These are phyloP conservation scores for Selene dorsalis DNA, from an alignment of 2,797 vertebrate species.

Conservation along the genomic window DNA sequence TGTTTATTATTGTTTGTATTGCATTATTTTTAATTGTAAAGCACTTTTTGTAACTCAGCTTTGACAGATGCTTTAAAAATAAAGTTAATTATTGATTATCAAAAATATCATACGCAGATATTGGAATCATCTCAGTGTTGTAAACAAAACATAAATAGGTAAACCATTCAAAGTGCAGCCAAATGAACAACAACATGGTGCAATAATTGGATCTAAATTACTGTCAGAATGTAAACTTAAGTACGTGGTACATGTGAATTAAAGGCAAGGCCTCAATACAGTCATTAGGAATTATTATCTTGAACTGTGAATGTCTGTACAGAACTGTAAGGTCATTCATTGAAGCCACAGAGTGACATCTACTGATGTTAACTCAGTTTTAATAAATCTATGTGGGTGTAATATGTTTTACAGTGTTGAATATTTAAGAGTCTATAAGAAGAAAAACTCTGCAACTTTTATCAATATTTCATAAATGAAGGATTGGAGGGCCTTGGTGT, in stretches of 20 bases:
- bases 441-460: neutral
- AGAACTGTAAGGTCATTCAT: neutral
- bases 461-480: constrained; percentile 34
- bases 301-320: neutral
- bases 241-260: neutral
- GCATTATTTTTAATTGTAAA: too few relatives aligned
- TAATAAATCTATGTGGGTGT: neutral
- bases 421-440: neutral
- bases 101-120: too few relatives aligned
- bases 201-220: neutral
- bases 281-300: neutral
- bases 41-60: too few relatives aligned
- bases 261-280: neutral
- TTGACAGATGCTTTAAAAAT: too few relatives aligned
- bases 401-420: neutral
- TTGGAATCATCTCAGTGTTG: too few relatives aligned
- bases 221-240: too few relatives aligned
- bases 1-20: too few relatives aligned
- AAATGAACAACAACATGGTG: neutral
- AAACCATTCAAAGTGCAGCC: too few relatives aligned
- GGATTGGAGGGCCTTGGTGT: neutral
- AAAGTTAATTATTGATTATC: too few relatives aligned
- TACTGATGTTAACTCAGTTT: neutral
- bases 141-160: too few relatives aligned
- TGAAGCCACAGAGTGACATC: neutral